Evolutionary conservation across 2,888 invertebrate genomes (phyloP).

Genomic region (Thelaira solivaga): DNA sequence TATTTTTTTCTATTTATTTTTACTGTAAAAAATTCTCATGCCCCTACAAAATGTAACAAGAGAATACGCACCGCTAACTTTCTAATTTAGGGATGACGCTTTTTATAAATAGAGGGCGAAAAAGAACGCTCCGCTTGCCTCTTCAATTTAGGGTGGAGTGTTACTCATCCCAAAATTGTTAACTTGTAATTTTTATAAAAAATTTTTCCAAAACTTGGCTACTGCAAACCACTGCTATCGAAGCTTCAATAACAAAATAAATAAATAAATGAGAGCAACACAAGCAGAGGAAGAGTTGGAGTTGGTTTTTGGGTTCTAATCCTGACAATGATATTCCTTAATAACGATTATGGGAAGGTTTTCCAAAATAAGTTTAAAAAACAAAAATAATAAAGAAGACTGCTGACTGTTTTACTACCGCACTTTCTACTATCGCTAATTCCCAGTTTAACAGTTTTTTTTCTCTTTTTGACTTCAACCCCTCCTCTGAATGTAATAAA

Average conservation of each 20-base stretch:
- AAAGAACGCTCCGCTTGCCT: too few species aligned
- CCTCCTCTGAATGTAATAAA: constrained; percentile 41
- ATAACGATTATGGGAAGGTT: constrained; percentile 56
- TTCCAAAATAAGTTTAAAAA: constrained; percentile 11
- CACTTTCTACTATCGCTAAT: constrained; percentile 56
- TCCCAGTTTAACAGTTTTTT: constrained; percentile 64
- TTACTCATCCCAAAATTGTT: too few species aligned
- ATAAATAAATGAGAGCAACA: not conserved
- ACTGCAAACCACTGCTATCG: not conserved
- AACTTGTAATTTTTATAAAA: too few species aligned
- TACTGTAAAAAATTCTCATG: too few species aligned
- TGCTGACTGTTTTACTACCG: constrained; percentile 64
- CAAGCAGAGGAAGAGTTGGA: not conserved
- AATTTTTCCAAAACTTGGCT: not conserved
- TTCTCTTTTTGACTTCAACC: constrained; percentile 4
- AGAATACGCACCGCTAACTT: too few species aligned
- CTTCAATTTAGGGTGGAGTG: too few species aligned
- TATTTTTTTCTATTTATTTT: too few species aligned
- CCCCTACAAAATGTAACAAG: too few species aligned
- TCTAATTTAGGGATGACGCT: too few species aligned
- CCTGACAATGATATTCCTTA: constrained; percentile 63
- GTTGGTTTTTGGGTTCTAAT: constrained; percentile 58
- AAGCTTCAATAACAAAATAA: not conserved
- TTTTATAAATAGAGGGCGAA: too few species aligned
- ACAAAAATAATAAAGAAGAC: constrained; percentile 36